Evolutionary conservation across 2,797 vertebrate species (phyloP).

Genomic region (Phrynocephalus vlangalii): DNA sequence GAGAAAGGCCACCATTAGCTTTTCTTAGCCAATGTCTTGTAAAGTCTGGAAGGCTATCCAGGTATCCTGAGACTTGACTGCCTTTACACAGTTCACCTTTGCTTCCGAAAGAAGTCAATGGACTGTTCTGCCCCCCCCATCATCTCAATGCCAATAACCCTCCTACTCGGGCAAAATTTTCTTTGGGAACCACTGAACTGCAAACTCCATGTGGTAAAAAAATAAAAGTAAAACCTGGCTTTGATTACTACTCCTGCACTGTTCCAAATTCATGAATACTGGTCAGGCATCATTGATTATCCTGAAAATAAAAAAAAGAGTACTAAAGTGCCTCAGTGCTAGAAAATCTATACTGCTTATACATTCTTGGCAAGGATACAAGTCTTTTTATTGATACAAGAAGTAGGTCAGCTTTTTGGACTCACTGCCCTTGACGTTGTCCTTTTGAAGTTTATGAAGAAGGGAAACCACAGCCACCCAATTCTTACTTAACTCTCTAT

Average conservation of each 20-base stretch:
- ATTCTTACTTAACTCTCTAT: constrained; percentile 39
- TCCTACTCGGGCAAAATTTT: neutral
- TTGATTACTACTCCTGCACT: neutral
- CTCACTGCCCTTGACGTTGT: constrained; percentile 30
- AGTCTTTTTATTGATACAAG: constrained; percentile 9
- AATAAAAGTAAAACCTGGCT: neutral
- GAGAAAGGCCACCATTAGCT: neutral
- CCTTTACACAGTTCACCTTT: neutral
- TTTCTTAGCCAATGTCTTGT: neutral
- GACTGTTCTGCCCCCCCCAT: neutral
- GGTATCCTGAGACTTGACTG: neutral
- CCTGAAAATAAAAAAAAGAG: constrained; percentile 25
- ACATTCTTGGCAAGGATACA: constrained; percentile 36
- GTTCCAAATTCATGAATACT: neutral
- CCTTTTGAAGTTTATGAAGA: constrained; percentile 57
- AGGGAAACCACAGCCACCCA: constrained; percentile 41
- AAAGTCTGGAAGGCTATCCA: neutral
- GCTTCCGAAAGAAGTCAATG: neutral
- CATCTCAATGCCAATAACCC: neutral
- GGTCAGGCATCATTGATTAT: constrained; percentile 29
- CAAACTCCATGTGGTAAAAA: neutral
- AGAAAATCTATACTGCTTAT: constrained; percentile 44
- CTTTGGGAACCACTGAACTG: neutral
- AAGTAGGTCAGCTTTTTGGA: constrained; percentile 35
- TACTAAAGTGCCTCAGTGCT: neutral